Conservation (phyloP, 1,140 invertebrate genomes). For the Plectrocnemia conspersa region DNA sequence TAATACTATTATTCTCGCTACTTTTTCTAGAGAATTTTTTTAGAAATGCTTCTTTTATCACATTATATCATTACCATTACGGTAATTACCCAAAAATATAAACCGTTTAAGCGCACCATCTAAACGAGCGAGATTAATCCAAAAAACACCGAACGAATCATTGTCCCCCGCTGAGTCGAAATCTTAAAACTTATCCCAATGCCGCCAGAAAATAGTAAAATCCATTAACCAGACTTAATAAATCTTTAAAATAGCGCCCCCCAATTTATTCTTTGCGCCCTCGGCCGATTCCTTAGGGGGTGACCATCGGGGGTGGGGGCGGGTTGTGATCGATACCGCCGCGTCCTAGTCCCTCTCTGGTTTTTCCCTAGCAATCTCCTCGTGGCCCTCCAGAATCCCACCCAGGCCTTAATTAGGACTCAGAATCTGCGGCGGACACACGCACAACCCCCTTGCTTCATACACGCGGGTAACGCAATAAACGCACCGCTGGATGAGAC, state of each 20-base stretch:
- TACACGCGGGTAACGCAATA: not conserved
- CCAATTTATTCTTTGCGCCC: constrained; percentile 48
- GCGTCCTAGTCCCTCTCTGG: not conserved
- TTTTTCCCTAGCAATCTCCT: constrained; percentile 6
- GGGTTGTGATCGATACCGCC: constrained; percentile 46
- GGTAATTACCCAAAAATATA: too few relatives aligned
- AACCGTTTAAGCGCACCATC: too few relatives aligned
- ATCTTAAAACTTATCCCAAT: too few relatives aligned
- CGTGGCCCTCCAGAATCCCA: constrained; percentile 27
- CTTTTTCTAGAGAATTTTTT: too few relatives aligned
- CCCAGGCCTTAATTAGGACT: constrained; percentile 53
- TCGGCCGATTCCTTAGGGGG: constrained; percentile 46
- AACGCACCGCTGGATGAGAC: too few relatives aligned
- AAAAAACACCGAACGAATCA: too few relatives aligned
- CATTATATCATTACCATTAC: too few relatives aligned
- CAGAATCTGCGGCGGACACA: constrained; percentile 53
- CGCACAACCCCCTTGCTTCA: constrained; percentile 39
- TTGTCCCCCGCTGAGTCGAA: too few relatives aligned
- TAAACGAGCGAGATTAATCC: too few relatives aligned
- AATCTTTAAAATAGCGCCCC: constrained; percentile 40
- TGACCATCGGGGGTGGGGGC: too few relatives aligned
- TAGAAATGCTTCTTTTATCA: too few relatives aligned
- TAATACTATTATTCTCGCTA: too few relatives aligned
- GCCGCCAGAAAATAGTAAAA: constrained; percentile 20
- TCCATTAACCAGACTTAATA: constrained; percentile 32